A percentile compares a stretch with the other conserved stretches of the same genome.
phyloP scores from a whole-genome alignment of 2,113 vertebrate species.

The Natator depressus region DNA sequence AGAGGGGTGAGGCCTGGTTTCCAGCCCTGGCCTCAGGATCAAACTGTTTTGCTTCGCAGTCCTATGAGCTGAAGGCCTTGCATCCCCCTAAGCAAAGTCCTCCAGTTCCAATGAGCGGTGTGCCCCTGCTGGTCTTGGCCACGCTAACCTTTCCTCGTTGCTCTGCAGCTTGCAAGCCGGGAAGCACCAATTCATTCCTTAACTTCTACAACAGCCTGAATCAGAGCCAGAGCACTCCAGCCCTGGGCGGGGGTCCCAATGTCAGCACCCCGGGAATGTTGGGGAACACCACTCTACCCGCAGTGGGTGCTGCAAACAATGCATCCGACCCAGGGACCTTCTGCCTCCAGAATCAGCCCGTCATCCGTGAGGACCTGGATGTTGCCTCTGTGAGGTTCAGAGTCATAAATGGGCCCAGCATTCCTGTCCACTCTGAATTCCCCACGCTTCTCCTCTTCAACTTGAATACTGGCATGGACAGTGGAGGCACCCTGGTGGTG shows the following conservation, averaged over 20 bases:
- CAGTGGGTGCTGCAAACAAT: neutral
- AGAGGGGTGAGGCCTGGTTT: neutral
- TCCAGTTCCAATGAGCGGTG: neutral
- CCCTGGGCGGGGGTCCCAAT: neutral
- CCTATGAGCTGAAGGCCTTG: neutral
- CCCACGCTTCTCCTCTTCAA: conserved; percentile 85
- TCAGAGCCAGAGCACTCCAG: conserved; percentile 32
- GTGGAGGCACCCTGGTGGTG: conserved; percentile 88
- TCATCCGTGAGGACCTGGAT: conserved; percentile 88
- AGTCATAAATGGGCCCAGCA: conserved; percentile 72
- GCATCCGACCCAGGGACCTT: fast-evolving
- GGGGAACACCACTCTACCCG: neutral
- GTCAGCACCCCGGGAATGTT: neutral
- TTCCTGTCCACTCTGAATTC: conserved; percentile 73
- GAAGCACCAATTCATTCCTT: conserved; percentile 41
- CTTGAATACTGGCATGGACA: conserved; percentile 82
- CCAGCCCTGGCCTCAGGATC: neutral
- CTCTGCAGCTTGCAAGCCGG: conserved; percentile 75
- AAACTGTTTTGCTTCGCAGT: neutral
- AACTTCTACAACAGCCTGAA: conserved; percentile 61
- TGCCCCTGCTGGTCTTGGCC: neutral
- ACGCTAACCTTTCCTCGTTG: neutral
- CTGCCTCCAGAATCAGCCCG: conserved; percentile 83
- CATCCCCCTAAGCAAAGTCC: no score
- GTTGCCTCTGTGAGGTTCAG: conserved; percentile 88